These are phyloP conservation scores for Cyanistes caeruleus DNA, from an alignment of 2,113 vertebrate genomes.

Conservation along the genomic window DNA sequence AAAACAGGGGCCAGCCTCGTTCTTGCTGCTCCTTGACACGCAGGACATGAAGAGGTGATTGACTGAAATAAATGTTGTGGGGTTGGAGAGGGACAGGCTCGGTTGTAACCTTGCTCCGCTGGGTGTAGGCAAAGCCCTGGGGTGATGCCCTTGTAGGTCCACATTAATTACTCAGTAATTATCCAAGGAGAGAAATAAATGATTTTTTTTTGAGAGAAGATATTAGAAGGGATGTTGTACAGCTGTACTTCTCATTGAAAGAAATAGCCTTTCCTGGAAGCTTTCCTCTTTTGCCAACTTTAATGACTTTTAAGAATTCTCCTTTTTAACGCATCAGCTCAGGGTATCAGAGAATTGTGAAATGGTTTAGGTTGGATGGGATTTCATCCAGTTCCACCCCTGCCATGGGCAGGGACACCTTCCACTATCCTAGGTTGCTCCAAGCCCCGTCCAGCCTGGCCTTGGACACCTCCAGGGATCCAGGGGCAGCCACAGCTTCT, in stretches of 20 bases:
- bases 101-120: not conserved
- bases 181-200: not conserved
- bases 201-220: not conserved
- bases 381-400: not conserved
- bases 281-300: not conserved
- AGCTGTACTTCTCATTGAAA: not conserved
- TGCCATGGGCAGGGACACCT: not conserved
- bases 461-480: not conserved
- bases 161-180: not conserved
- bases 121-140: not conserved
- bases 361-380: not conserved
- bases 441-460: rapidly evolving
- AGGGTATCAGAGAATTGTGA: not conserved
- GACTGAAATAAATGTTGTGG: not conserved
- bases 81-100: not conserved
- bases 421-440: rapidly evolving
- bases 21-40: not conserved
- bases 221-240: not conserved
- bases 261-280: not conserved
- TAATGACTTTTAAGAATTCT: not conserved
- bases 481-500: not conserved
- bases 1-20: not conserved
- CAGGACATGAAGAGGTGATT: not conserved
- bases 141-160: not conserved
- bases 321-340: not conserved